Percentiles rank a stretch among this genome's conserved stretches.
phyloP scores from a whole-genome alignment of 2,797 vertebrate species.

The Dryobates pubescens region DNA sequence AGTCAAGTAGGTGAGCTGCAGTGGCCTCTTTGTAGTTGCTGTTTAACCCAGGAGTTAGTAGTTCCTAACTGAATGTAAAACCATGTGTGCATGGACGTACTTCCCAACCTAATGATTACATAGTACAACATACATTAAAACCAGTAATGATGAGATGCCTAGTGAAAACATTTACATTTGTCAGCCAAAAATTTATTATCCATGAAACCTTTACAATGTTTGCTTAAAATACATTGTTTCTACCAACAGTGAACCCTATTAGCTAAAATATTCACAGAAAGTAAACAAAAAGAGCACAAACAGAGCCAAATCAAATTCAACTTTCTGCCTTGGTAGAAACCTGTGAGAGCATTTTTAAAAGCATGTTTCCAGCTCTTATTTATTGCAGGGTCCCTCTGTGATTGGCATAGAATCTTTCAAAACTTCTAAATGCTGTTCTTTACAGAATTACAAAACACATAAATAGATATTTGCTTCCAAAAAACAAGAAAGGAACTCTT shows the following conservation, averaged over 20 bases:
- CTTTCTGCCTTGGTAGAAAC: slow-evolving; percentile 8
- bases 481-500: not conserved
- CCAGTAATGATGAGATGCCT: not conserved
- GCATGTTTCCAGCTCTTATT: not conserved
- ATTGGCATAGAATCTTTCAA: not conserved
- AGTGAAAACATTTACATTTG: not conserved
- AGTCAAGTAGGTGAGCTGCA: not conserved
- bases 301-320: not conserved
- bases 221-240: not conserved
- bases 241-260: slow-evolving; percentile 12
- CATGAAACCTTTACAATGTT: not conserved
- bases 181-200: not conserved
- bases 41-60: not conserved
- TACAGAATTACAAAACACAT: not conserved
- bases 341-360: not conserved
- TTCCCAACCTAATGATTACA: not conserved
- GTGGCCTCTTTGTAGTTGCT: not conserved
- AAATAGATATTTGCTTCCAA: not conserved
- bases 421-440: not conserved
- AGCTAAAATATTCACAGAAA: slow-evolving; percentile 22
- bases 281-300: not conserved
- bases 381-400: not conserved
- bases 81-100: not conserved
- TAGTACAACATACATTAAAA: not conserved
- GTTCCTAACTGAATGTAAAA: not conserved